These are phyloP conservation scores for Copsychus sechellarum DNA, from an alignment of 2,113 vertebrate genomes.

Conservation along the genomic window DNA sequence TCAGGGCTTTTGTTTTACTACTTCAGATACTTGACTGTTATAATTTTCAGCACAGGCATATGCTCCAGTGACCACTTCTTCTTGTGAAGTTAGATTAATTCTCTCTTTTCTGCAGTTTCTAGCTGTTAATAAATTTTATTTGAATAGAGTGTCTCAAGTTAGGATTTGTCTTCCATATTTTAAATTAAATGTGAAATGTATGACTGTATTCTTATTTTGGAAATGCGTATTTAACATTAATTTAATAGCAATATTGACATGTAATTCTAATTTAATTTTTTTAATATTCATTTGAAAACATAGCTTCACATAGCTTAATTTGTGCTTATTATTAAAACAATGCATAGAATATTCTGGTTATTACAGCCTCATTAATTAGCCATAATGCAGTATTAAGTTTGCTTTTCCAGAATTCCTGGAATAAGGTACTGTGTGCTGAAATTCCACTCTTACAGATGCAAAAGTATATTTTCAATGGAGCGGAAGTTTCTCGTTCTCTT, in stretches of 20 bases:
- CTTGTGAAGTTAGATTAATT: neutral
- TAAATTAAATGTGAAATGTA: neutral
- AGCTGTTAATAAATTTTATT: neutral
- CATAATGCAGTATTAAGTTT: neutral
- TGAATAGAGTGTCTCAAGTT: neutral
- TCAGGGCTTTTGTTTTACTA: neutral
- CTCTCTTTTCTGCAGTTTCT: slow-evolving; percentile 3
- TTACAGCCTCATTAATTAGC: neutral
- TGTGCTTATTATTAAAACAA: neutral
- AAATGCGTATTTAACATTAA: neutral
- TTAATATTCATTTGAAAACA: neutral
- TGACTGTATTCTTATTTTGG: neutral
- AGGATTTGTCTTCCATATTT: neutral
- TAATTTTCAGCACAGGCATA: slow-evolving; percentile 4
- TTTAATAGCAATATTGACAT: neutral
- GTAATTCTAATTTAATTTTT: neutral
- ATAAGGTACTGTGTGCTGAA: neutral
- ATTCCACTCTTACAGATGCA: neutral
- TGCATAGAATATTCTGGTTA: neutral
- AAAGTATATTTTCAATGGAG: neutral
- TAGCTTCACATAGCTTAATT: neutral
- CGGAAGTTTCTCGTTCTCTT: neutral
- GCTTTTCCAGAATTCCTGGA: neutral
- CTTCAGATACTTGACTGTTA: neutral
- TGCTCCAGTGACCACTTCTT: neutral